Percentiles rank a stretch among this genome's conserved stretches.
These are phyloP conservation scores for Watsonalla cultraria DNA, from an alignment of 2,888 invertebrate genomes.

Conservation along the genomic window DNA sequence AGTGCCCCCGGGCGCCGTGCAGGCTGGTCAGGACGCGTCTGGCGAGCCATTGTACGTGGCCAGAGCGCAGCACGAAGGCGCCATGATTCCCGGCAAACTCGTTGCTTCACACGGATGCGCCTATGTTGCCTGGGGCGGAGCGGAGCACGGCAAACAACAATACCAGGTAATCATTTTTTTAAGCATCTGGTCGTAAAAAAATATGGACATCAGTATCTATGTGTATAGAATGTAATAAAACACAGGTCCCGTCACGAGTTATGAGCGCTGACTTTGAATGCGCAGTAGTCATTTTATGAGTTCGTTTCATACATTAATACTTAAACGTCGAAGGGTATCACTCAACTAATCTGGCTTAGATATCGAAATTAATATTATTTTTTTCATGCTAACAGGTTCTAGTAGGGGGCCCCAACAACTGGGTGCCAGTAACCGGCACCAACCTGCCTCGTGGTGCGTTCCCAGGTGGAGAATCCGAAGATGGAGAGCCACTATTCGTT, in stretches of 20 bases:
- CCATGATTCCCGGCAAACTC: conserved; percentile 89
- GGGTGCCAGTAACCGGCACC: conserved; percentile 84
- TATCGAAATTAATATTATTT: conserved; percentile 7
- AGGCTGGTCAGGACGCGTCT: conserved; percentile 79
- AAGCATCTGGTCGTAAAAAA: too few relatives aligned
- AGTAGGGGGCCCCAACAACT: conserved; percentile 80
- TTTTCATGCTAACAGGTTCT: conserved; percentile 56
- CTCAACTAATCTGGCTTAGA: too few relatives aligned
- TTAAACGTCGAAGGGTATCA: too few relatives aligned
- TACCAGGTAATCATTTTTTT: conserved; percentile 88
- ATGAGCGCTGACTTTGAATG: too few relatives aligned
- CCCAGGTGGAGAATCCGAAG: conserved; percentile 84
- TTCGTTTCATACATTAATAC: too few relatives aligned
- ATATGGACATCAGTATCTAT: too few relatives aligned
- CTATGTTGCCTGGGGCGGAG: conserved; percentile 90
- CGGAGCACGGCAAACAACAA: conserved; percentile 85
- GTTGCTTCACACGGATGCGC: conserved; percentile 87
- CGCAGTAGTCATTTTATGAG: too few relatives aligned
- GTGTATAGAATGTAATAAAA: too few relatives aligned
- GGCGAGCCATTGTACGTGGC: conserved; percentile 83
- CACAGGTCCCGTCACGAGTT: too few relatives aligned
- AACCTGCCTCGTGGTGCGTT: conserved; percentile 87
- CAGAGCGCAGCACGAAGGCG: conserved; percentile 87
- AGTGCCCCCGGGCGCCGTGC: conserved; percentile 84
- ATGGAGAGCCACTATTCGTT: conserved; percentile 88